These are phyloP conservation scores for Haliclystus octoradiatus DNA, from an alignment of 30 jellyfish, hydroid and myxozoan species.

Conservation along the genomic window DNA sequence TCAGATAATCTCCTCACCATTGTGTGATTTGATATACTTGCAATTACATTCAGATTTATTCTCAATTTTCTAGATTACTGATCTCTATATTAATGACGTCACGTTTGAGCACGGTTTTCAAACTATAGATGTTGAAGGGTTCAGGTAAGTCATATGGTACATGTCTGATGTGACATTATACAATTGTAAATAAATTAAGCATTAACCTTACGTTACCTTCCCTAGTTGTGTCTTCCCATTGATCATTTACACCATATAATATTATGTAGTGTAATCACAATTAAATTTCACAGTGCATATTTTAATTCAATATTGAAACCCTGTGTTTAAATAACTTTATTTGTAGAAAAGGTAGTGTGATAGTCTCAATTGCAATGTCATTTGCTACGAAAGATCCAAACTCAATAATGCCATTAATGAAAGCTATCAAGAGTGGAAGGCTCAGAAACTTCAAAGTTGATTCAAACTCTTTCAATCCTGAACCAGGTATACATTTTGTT, in stretches of 20 bases:
- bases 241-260: too few species aligned
- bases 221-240: too few species aligned
- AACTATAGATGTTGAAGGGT: conserved; percentile 33
- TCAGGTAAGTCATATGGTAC: conserved; percentile 59
- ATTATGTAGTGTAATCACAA: too few species aligned
- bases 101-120: conserved; percentile 69
- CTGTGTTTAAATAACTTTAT: too few species aligned
- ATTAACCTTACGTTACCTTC: too few species aligned
- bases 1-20: too few species aligned
- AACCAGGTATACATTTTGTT: too few species aligned
- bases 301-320: too few species aligned
- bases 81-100: conserved; percentile 24
- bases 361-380: conserved; percentile 32
- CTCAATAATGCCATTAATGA: conserved; percentile 43
- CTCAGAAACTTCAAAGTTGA: conserved; percentile 64
- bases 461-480: conserved; percentile 20
- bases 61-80: conserved; percentile 26
- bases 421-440: conserved; percentile 51
- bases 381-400: conserved; percentile 21
- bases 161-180: too few species aligned
- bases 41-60: neutral
- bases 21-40: neutral
- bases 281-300: too few species aligned
- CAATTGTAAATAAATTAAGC: too few species aligned
- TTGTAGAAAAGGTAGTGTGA: conserved; percentile 78